Evolutionary conservation across 2,797 vertebrate genomes (phyloP).

Genomic region (Psittacula echo): DNA sequence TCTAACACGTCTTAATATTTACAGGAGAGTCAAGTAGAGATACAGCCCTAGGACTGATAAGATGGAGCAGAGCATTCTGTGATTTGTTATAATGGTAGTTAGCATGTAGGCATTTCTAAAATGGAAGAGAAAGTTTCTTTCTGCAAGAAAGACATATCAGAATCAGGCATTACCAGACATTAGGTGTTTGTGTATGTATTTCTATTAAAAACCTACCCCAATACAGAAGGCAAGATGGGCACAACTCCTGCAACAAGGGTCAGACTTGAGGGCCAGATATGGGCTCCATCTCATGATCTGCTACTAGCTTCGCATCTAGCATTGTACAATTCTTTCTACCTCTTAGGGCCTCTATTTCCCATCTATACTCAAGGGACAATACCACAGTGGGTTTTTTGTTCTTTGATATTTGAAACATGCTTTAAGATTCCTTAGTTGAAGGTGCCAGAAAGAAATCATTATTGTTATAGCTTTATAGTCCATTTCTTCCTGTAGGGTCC

Average conservation of each 20-base stretch:
- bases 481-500: background rate
- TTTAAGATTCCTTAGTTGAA: background rate
- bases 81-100: background rate
- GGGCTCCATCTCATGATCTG: background rate
- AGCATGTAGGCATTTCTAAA: background rate
- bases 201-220: background rate
- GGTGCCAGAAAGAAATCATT: background rate
- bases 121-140: background rate
- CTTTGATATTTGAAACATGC: slow-evolving; percentile 2
- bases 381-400: background rate
- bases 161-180: background rate
- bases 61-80: background rate
- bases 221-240: background rate
- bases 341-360: background rate
- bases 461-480: slow-evolving; percentile 12
- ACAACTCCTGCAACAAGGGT: background rate
- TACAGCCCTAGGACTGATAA: background rate
- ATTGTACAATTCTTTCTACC: background rate
- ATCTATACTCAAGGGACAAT: background rate
- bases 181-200: background rate
- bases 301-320: background rate
- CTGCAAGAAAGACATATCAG: background rate
- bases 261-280: background rate
- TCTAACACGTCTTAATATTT: background rate
- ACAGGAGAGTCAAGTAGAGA: background rate